Base-by-base conservation (phyloP, 2,797 vertebrate species). In the Oreochromis grahami region DNA sequence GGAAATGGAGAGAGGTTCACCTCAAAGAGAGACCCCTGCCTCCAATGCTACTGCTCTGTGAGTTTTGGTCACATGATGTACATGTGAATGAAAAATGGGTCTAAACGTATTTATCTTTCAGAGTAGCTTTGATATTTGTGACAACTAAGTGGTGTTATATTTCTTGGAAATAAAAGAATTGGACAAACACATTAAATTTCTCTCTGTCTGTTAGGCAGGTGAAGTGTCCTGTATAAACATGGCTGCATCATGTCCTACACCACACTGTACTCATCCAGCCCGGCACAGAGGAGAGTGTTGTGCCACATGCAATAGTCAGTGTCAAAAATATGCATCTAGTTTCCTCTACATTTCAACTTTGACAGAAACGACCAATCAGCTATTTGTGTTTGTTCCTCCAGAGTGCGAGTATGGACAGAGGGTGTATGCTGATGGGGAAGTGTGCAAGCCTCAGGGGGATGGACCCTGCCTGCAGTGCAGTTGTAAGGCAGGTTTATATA, bases 351-450 rank as follows among this genome's bases (percentile, higher is more conserved):
- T 68, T 68, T 68, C n/a, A 24, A 21, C 10, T 63, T 52, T 17
- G 11, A 48, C 21, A 80, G 6, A 74, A 50, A 29, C 56, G 21
- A 14, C 13, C 12, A 6, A 6, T 21, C 12, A 13, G 0, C 9
- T 17, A 11, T 58, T 68, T 89, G 21, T 78, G 45, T 91, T 76
- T 91, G 9, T 91, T 81, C 6, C 21, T 56, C 8, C 87, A 98
- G 98, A 92, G 11, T 98, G 98, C 93, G 96, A 97, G 81, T 98
- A 96, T 84, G 97, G 97, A 84, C 90, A 95, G 8, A 95, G 83
- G 17, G 89, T 97, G 56, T 97, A 97, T 53, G 84, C 90, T 82
- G 91, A 96, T 41, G 96, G 96, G 24, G 91, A 95, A 60, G 95
- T 78, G 32, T 97, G 97, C 83, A 91, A 32, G 0, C 96, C 97